Evolutionary conservation across 1,140 invertebrate species (phyloP).

Genomic region (Gyrodactylus bullatarudis): DNA sequence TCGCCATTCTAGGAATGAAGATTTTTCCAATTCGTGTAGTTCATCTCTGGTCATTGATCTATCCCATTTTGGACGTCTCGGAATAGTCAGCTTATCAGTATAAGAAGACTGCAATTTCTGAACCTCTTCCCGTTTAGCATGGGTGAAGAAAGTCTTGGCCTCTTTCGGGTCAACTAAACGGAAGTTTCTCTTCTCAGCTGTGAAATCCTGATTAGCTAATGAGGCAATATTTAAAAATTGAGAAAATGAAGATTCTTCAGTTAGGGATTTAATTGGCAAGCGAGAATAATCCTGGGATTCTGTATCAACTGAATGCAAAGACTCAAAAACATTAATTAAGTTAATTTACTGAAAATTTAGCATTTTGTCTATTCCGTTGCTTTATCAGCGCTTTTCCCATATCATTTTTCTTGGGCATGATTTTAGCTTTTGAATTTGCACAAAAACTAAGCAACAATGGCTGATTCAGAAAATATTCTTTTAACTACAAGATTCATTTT

Average conservation of each 20-base stretch:
- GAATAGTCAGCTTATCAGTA: neutral
- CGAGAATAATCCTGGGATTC: neutral
- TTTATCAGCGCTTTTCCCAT: neutral
- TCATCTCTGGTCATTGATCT: constrained; percentile 34
- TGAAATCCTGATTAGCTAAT: constrained; percentile 6
- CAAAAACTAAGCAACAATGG: too few relatives aligned
- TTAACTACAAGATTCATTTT: neutral
- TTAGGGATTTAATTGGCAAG: constrained; percentile 1
- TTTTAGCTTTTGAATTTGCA: too few relatives aligned
- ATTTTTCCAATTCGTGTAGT: constrained; percentile 36
- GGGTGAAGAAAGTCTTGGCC: neutral
- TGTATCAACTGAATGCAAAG: neutral
- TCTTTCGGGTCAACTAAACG: neutral
- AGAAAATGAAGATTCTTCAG: neutral
- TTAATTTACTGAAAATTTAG: neutral
- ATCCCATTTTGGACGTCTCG: constrained; percentile 37
- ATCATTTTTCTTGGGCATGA: neutral
- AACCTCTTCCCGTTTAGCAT: neutral
- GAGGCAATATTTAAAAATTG: neutral
- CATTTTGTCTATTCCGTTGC: neutral
- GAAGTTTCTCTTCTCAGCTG: neutral
- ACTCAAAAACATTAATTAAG: neutral
- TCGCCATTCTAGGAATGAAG: constrained; percentile 55
- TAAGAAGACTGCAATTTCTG: neutral
- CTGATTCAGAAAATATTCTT: too few relatives aligned